Base-by-base conservation (phyloP, 2,797 vertebrate genomes). In the Onychomys leucogaster region DNA sequence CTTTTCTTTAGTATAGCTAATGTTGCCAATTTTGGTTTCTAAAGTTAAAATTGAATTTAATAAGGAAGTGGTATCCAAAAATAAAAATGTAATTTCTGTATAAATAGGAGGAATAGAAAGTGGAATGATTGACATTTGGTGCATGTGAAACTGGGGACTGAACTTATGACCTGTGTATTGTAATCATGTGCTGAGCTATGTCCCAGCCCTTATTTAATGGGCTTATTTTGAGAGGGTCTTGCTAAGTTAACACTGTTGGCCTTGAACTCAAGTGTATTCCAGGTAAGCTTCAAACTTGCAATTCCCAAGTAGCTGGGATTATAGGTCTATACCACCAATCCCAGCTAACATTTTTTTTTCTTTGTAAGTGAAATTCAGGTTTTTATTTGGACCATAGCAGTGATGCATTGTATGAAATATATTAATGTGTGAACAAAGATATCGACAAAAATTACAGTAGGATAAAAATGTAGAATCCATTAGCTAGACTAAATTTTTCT, bases 331-430 rank as follows among this genome's bases (percentile, higher is more conserved):
- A 89, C 37, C 7, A 63, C 29, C 6, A 89, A 89, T 13, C 57
- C 12, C 23, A 63, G 32, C 13, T 90, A n/a, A 49, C 57, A 37
- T 46, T 61, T 32, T 41, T 84, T 85, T 37, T n/a, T 69, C 75
- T 19, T 2, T 65, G 23, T 29, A 92, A 86, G 55, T 94, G 91
- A 93, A 96, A 90, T 95, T 94, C 69, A 96, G 25, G 19, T 90
- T n/a, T 76, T 63, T 34, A 78, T 89, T 96, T 97, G 52, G 21
- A 69, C 27, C 67, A 0, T 90, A 81, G 61, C 34, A 46, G 32
- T 91, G 81, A 5, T 91, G 41, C 46, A 34, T 81, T 29, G 17
- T 86, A 17, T 94, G 82, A 94, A 91, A 77, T 61, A 4, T 91
- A 69, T 25, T 63, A 52, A 32, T 89, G 2, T 81, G 9, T 80